Evolutionary conservation across 2,888 invertebrate genomes (phyloP), one percentile per base, ranked within the genome.

Genomic region (Apamea anceps): DNA sequence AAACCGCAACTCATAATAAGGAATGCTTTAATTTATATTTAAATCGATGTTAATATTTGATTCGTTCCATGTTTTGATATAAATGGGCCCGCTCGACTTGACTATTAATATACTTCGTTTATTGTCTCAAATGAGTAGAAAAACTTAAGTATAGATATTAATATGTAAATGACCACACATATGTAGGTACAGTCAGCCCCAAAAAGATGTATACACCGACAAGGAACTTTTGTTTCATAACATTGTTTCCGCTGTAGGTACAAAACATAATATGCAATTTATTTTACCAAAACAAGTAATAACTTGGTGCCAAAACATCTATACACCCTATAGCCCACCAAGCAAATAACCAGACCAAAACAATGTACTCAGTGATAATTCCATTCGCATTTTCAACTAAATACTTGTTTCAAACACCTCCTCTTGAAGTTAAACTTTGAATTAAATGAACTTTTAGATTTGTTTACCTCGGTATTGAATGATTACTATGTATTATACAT

Each of bases 1-100:
- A 12, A 72, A 76, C 51, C 37, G 75, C 37, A 51, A n/a, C 25
- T 68, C 25, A 8, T 37, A 63, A 21, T 57, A 8, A 73, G 45
- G 21, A 86, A 48, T 72, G 57, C 12, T 51, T 54, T 73, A 77
- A 77, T 86, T 77, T 68, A 72, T 83, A 74, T 72, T 83, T 67
- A 62, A 75, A 75, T 74, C 48, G 37, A 62, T 28, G 63, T 45
- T 62, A 42, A 25, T 32, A 37, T 63, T 77, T 54, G 25, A 86
- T 72, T 75, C 60, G 70, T 82, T 60, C 60, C 51, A 65, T 25
- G 21, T 32, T 63, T 25, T 5, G 21, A 10, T 73, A 72, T 60
- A 65, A 57, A 82, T 85, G 57, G 62, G 28, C 42, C 32, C n/a
- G 48, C 15, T 45, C 25, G 51, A 60, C 8, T 21, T 28, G 57